Evolutionary conservation across 2,888 invertebrate genomes (phyloP).

Genomic region (Adelphocoris suturalis): DNA sequence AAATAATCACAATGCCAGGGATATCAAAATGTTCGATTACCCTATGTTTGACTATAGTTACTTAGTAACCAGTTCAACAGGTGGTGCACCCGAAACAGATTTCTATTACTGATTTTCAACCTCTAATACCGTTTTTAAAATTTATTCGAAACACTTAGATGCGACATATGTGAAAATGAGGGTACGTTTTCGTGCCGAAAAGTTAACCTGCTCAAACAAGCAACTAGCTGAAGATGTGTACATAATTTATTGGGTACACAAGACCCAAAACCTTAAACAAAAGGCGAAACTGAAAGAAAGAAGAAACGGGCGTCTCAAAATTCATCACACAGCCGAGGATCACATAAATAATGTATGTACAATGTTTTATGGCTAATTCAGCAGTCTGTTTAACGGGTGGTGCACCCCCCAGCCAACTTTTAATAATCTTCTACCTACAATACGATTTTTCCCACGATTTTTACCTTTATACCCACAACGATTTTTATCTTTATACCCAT

Average conservation of each 20-base stretch:
- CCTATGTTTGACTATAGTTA: too few relatives aligned
- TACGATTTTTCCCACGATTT: neutral
- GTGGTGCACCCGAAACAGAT: too few relatives aligned
- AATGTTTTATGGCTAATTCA: neutral
- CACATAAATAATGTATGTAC: neutral
- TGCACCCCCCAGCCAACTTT: neutral
- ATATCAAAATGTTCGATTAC: too few relatives aligned
- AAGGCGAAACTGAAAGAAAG: neutral
- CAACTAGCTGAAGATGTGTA: neutral
- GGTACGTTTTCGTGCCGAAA: too few relatives aligned
- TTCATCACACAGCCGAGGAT: conserved; percentile 4
- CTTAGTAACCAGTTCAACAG: too few relatives aligned
- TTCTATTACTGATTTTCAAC: too few relatives aligned
- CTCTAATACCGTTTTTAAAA: too few relatives aligned
- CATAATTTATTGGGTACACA: neutral
- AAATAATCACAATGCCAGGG: too few relatives aligned
- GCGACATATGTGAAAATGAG: neutral
- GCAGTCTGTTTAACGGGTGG: neutral
- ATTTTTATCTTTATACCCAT: neutral
- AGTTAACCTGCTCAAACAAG: too few relatives aligned
- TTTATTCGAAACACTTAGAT: neutral
- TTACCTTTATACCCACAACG: neutral
- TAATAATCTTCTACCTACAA: neutral
- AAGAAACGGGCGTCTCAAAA: neutral
- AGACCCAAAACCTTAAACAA: neutral